Evolutionary conservation across 2,113 vertebrate genomes (phyloP).

Genomic region (Anthoscopus minutus): DNA sequence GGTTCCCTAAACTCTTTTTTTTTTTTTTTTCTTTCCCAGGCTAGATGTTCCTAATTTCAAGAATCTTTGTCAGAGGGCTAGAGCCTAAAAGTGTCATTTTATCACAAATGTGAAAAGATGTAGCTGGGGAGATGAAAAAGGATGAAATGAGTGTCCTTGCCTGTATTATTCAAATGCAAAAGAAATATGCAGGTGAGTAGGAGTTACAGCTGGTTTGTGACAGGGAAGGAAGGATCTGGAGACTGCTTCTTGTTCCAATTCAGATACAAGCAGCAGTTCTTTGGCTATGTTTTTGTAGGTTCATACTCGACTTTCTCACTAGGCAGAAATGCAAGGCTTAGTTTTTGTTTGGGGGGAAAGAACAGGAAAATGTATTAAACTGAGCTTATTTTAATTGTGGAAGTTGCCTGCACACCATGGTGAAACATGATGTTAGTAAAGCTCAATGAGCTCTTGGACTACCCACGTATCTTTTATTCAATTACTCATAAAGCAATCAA

Average conservation of each 20-base stretch:
- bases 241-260: not conserved
- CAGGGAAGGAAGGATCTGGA: not conserved
- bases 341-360: not conserved
- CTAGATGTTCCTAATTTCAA: not conserved
- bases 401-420: rapidly evolving
- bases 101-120: rapidly evolving
- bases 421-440: not conserved
- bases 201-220: not conserved
- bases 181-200: rapidly evolving
- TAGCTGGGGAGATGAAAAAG: not conserved
- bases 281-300: not conserved
- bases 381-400: not conserved
- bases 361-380: not conserved
- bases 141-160: not conserved
- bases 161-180: not conserved
- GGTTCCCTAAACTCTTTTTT: rapidly evolving
- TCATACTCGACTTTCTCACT: rapidly evolving
- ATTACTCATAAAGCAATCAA: not conserved
- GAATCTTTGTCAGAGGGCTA: rapidly evolving
- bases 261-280: not conserved
- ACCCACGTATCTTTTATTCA: not conserved
- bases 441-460: not conserved
- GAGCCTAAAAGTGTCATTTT: not conserved
- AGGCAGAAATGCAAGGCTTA: not conserved
- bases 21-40: rapidly evolving